These are phyloP conservation scores for Parasteatoda lunata DNA, from an alignment of 2,888 invertebrate species.

Conservation along the genomic window DNA sequence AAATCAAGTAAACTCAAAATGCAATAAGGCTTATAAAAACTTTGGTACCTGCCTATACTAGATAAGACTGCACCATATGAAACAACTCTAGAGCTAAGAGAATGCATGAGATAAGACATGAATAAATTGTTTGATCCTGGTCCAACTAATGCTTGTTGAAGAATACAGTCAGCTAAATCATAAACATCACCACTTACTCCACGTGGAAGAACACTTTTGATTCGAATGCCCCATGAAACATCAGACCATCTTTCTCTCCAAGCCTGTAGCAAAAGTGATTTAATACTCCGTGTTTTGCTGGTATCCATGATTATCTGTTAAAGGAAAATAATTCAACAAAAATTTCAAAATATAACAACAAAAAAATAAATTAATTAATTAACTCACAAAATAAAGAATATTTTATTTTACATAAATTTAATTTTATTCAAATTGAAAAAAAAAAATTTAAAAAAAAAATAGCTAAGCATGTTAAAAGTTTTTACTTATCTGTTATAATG, in stretches of 20 bases:
- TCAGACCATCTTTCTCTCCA: constrained; percentile 98
- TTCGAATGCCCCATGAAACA: constrained; percentile 95
- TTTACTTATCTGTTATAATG: too few relatives aligned
- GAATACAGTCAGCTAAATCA: constrained; percentile 88
- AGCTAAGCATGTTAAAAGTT: too few relatives aligned
- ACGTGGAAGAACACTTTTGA: constrained; percentile 84
- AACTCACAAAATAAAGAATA: too few relatives aligned
- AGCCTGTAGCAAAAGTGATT: constrained; percentile 84
- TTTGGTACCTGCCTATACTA: constrained; percentile 87
- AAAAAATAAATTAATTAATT: too few relatives aligned
- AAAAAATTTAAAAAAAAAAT: too few relatives aligned
- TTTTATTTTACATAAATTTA: too few relatives aligned
- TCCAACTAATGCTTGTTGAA: constrained; percentile 94
- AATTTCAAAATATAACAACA: too few relatives aligned
- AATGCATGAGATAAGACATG: constrained; percentile 93
- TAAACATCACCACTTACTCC: constrained; percentile 73
- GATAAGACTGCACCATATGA: constrained; percentile 92
- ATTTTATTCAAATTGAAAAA: too few relatives aligned
- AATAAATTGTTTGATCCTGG: constrained; percentile 93
- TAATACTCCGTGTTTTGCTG: constrained; percentile 72
- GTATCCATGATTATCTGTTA: constrained; percentile 69
- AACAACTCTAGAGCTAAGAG: constrained; percentile 90
- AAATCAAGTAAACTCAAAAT: constrained; percentile 89
- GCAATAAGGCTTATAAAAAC: constrained; percentile 90
- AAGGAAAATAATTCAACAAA: too few relatives aligned